Evolutionary conservation across 1,140 invertebrate species (phyloP), one percentile per base, ranked within the genome.

Genomic region (Panulirus ornatus): DNA sequence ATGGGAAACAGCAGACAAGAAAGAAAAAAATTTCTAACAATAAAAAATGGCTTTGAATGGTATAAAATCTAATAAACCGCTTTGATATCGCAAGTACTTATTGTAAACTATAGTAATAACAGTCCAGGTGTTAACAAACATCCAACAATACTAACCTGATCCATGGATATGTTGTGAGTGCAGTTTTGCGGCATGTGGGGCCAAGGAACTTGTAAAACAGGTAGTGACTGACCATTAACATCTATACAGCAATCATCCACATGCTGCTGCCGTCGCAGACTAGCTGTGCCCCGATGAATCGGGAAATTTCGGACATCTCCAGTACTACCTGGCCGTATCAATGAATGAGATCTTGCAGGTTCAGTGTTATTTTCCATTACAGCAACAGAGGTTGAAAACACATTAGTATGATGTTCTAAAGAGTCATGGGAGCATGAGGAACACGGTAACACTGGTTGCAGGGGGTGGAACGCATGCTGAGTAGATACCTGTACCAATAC

Each of bases 131-230:
- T n/a, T n/a, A n/a, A n/a, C n/a, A n/a, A n/a, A n/a, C n/a, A n/a
- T n/a, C n/a, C n/a, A n/a, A n/a, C n/a, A 78, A 16, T 16, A 78
- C 75, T 44, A 16, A 78, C 75, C 75, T 78, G 75, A 36, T 78
- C 75, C 44, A 40, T 22, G 44, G 44, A 2, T 27, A 47, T 44
- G 44, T 44, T 78, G 27, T 78, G 38, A 6, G 22, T 27, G 58
- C 30, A 27, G 27, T 66, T 38, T 11, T 78, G 75, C 27, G 36
- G 38, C 36, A 42, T 6, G 11, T 63, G 81, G 36, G 38, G 51
- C 40, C 75, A 44, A 44, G 75, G 75, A 8, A 47, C 6, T 19
- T 78, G 75, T 47, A 78, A 40, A 14, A 36, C 3, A n/a, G 75
- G 11, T 27, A 19, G 75, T 44, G 40, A 78, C 40, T 44, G 27